A percentile compares a stretch with the other conserved stretches of the same genome.
Conservation (phyloP, 2,113 vertebrate genomes). For the Parus major region DNA sequence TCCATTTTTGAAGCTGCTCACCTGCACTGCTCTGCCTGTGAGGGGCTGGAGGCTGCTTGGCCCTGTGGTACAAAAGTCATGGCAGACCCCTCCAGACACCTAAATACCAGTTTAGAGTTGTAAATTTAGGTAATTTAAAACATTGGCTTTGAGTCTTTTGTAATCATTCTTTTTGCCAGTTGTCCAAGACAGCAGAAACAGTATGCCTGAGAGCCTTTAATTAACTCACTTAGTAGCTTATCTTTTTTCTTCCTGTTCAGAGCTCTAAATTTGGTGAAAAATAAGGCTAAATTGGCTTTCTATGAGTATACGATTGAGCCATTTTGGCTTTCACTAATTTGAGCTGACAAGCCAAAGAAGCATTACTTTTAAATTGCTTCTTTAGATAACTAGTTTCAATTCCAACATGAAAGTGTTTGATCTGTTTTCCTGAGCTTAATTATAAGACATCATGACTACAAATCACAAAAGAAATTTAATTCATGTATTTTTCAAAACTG, state of each 20-base stretch:
- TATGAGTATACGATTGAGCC: constrained; percentile 33
- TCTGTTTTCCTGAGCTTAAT: constrained; percentile 43
- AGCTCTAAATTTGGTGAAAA: constrained; percentile 51
- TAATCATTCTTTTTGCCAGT: not conserved
- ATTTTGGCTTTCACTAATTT: constrained; percentile 45
- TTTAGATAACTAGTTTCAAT: constrained; percentile 34
- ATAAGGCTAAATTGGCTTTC: constrained; percentile 48
- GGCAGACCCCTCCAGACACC: not conserved
- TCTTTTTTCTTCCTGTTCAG: constrained; percentile 30
- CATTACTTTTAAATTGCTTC: constrained; percentile 66
- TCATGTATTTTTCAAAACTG: not conserved
- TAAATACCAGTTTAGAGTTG: not conserved
- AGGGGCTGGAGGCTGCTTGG: not conserved
- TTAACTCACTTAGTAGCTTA: constrained; percentile 40
- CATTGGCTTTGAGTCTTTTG: not conserved
- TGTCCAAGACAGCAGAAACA: not conserved
- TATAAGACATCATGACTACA: not conserved
- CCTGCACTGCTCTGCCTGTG: not conserved
- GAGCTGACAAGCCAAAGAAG: constrained; percentile 59
- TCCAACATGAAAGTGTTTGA: constrained; percentile 34
- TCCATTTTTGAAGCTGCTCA: not conserved
- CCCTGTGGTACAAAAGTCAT: not conserved
- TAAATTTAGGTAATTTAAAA: not conserved
- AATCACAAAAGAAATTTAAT: not conserved
- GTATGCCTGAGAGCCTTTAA: constrained; percentile 9